phyloP scores from a whole-genome alignment of 2,888 invertebrate species.

The Dicranocentrus wangi region DNA sequence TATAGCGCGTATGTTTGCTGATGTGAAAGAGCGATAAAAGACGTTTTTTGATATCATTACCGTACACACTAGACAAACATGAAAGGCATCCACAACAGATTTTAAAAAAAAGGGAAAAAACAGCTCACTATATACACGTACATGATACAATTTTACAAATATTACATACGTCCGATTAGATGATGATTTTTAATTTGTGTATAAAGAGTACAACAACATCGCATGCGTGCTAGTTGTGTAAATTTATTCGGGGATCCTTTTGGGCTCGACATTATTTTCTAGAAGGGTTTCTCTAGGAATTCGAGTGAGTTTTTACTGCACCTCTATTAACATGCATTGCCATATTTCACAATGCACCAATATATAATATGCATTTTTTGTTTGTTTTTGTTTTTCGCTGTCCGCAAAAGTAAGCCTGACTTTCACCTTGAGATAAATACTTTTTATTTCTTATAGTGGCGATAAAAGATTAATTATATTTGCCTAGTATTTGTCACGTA shows the following conservation, averaged over 20 bases:
- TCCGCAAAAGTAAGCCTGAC: too few species aligned
- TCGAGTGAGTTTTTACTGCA: too few species aligned
- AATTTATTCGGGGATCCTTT: too few species aligned
- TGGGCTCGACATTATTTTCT: not conserved
- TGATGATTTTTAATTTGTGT: constrained; percentile 12
- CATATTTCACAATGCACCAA: too few species aligned
- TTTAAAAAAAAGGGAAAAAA: constrained; percentile 29
- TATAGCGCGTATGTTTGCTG: constrained; percentile 21
- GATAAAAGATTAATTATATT: too few species aligned
- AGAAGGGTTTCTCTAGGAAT: not conserved
- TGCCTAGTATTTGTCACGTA: too few species aligned
- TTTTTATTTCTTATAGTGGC: too few species aligned
- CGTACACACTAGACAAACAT: not conserved
- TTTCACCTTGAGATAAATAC: too few species aligned
- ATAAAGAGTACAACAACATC: constrained; percentile 28
- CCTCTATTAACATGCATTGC: too few species aligned
- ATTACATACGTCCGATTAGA: constrained; percentile 62
- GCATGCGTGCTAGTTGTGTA: not conserved
- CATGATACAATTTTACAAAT: constrained; percentile 50
- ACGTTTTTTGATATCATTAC: constrained; percentile 58
- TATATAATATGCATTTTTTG: too few species aligned
- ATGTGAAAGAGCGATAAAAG: constrained; percentile 58
- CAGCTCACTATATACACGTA: constrained; percentile 52
- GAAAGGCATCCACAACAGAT: constrained; percentile 15
- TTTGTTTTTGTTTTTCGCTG: too few species aligned